Percentiles rank a stretch among this genome's conserved stretches.
phyloP scores from a whole-genome alignment of 1,140 invertebrate species.

The Hirudo medicinalis region DNA sequence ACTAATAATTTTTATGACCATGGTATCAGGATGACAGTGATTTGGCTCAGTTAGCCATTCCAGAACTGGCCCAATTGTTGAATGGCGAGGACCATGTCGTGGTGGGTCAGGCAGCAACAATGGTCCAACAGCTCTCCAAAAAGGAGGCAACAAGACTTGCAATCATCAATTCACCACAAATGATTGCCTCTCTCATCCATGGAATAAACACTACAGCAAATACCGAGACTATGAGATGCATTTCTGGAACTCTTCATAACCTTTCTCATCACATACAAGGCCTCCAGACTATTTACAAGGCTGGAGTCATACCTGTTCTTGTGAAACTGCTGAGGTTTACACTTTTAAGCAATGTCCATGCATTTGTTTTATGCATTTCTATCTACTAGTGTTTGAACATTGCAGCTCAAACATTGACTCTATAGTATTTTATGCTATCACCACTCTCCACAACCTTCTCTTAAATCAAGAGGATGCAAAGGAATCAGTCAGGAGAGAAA shows the following conservation, averaged over 20 bases:
- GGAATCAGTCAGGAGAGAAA: slow-evolving; percentile 86
- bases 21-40: slow-evolving; percentile 72
- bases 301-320: slow-evolving; percentile 86
- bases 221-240: slow-evolving; percentile 76
- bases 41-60: slow-evolving; percentile 88
- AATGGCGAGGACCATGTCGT: slow-evolving; percentile 84
- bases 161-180: slow-evolving; percentile 90
- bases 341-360: not conserved
- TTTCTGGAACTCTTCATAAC: slow-evolving; percentile 86
- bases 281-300: slow-evolving; percentile 89
- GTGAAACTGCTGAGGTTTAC: slow-evolving; percentile 62
- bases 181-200: slow-evolving; percentile 75
- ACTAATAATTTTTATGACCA: not conserved
- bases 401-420: slow-evolving; percentile 84
- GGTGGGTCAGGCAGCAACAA: slow-evolving; percentile 92
- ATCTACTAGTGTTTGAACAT: not conserved
- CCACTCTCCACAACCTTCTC: slow-evolving; percentile 89
- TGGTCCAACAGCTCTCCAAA: slow-evolving; percentile 95
- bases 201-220: slow-evolving; percentile 88
- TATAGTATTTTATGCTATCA: slow-evolving; percentile 93
- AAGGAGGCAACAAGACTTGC: slow-evolving; percentile 94
- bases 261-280: slow-evolving; percentile 93
- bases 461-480: slow-evolving; percentile 95
- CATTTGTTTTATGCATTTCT: not conserved
- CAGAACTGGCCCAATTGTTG: slow-evolving; percentile 87